Evolutionary conservation across 2,888 invertebrate species (phyloP), one percentile per base, ranked within the genome.

Genomic region (Oscheius sp.): DNA sequence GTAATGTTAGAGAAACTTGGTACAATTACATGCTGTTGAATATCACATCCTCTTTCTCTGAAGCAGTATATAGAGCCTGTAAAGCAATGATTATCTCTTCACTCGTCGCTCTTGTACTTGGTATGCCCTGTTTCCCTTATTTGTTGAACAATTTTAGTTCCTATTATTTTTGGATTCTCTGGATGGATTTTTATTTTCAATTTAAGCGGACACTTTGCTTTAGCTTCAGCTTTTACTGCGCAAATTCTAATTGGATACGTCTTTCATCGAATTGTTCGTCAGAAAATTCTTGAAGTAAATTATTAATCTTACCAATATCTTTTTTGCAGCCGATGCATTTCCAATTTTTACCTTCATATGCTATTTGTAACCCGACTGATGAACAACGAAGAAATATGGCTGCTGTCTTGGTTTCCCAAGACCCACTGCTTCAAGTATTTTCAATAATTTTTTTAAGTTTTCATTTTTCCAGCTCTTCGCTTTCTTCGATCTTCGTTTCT

Each of bases 281-380:
- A 72, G 41, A 70, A 71, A 9, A 69, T 75, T 14, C 72, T 78
- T 68, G 67, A 59, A 30, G 59, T 59, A 26, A 67, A 67, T 65
- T 9, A n/a, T 61, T 22, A 17, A 5, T 6, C 14, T 28, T 54
- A n/a, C 8, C n/a, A 26, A 17, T 45, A 28, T 20, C 26, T 62
- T 45, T 45, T 28, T 70, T 75, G 50, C 68, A 77, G 77, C 79
- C 79, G 6, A 67, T 80, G 17, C 20, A 24, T n/a, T 80, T 80
- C 51, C 57, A 71, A 0, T 71, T 80, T 49, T 74, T 76, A 5
- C 79, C 77, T 4, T 69, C 74, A 1, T 76, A 74, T 47, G 54
- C 65, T 8, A 70, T 80, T 20, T 68, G 70, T 45, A 62, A 68
- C 1, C 79, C 79, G 20, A 75, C 74, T 32, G 72, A 73, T 2